These are phyloP conservation scores for Apostichopus californicus DNA, from an alignment of 35 echinoderm and acorn worm species.

Conservation along the genomic window DNA sequence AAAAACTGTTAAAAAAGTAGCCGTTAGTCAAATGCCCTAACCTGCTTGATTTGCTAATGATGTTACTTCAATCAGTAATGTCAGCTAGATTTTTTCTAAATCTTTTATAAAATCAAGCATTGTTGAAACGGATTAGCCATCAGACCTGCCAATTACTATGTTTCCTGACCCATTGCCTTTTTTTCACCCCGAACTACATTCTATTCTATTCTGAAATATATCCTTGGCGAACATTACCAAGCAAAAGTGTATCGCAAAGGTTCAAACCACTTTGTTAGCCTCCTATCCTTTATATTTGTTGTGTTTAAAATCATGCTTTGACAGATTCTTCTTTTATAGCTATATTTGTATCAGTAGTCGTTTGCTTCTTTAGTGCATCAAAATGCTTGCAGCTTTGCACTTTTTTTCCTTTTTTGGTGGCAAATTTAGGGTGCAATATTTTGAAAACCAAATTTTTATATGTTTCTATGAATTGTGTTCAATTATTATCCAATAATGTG, in stretches of 20 bases:
- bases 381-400: background rate
- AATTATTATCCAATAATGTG: background rate
- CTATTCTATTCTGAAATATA: background rate
- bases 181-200: background rate
- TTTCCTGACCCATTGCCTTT: too few relatives aligned
- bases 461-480: slow-evolving; percentile 8
- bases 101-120: too few relatives aligned
- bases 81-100: too few relatives aligned
- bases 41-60: too few relatives aligned
- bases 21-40: too few relatives aligned
- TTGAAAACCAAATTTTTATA: slow-evolving; percentile 52
- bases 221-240: background rate
- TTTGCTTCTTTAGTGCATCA: background rate
- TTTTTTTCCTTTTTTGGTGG: background rate
- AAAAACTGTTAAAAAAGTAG: too few relatives aligned
- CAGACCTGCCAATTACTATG: too few relatives aligned
- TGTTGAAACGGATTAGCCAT: too few relatives aligned
- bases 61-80: too few relatives aligned
- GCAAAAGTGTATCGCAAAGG: background rate
- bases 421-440: slow-evolving; percentile 38
- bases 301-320: background rate
- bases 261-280: background rate
- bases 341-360: background rate
- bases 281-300: background rate
- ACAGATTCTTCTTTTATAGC: background rate